Evolutionary conservation across 2,113 vertebrate species (phyloP).

Genomic region (Grallaria varia): DNA sequence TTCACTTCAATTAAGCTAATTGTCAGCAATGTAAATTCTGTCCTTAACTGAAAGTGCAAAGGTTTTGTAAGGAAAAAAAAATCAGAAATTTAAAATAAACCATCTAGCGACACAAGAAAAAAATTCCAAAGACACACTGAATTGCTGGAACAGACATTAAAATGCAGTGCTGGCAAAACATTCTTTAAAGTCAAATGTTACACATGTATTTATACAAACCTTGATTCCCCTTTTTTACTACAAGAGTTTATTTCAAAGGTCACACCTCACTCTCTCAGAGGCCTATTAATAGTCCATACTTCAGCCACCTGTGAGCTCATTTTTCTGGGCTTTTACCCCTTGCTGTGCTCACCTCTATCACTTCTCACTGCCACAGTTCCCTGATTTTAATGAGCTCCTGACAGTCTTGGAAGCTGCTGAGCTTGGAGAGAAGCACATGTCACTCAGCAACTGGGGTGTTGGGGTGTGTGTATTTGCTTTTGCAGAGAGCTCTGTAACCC

Average conservation of each 20-base stretch:
- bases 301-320: not conserved
- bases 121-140: not conserved
- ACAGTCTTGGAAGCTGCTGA: not conserved
- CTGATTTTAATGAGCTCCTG: slow-evolving; percentile 33
- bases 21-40: not conserved
- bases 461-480: not conserved
- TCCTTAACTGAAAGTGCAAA: not conserved
- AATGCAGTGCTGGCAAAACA: not conserved
- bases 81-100: not conserved
- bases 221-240: not conserved
- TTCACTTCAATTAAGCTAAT: slow-evolving; percentile 34
- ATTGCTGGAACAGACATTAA: not conserved
- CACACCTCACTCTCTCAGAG: not conserved
- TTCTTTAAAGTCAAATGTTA: not conserved
- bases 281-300: not conserved
- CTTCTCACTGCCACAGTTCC: not conserved
- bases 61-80: not conserved
- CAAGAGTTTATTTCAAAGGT: not conserved
- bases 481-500: not conserved
- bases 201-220: not conserved
- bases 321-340: not conserved
- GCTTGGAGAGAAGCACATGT: not conserved
- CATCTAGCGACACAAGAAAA: not conserved
- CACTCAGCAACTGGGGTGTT: not conserved
- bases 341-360: not conserved